A percentile compares a stretch with the other conserved stretches of the same genome.
These are phyloP conservation scores for Hippocampus guttulatus DNA, from an alignment of 2,113 vertebrate species.

Conservation along the genomic window DNA sequence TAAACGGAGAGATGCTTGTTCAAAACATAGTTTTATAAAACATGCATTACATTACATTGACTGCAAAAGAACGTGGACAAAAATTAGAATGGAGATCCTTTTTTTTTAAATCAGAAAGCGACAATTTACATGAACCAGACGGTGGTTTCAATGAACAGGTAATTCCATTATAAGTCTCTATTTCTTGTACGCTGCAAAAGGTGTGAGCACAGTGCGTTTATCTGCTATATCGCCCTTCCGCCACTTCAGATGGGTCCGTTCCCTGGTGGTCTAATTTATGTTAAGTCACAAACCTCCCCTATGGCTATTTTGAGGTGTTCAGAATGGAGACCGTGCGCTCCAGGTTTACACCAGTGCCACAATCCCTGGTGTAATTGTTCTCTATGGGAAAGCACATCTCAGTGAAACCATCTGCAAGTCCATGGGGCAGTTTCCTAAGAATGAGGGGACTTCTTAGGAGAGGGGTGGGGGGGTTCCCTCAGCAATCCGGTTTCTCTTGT, in stretches of 20 bases:
- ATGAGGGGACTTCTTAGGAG: conserved; percentile 73
- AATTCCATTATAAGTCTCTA: conserved; percentile 21
- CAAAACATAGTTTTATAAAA: neutral
- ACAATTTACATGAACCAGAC: neutral
- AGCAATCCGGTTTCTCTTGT: conserved; percentile 74
- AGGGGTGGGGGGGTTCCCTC: conserved; percentile 56
- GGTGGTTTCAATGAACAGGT: neutral
- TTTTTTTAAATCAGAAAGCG: neutral
- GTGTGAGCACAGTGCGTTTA: conserved; percentile 56
- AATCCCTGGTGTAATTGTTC: conserved; percentile 78
- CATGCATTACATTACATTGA: neutral
- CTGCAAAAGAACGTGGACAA: neutral
- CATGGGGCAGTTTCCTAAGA: conserved; percentile 76
- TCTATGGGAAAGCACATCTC: conserved; percentile 75
- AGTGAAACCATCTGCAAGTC: conserved; percentile 79
- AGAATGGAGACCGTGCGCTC: conserved; percentile 70
- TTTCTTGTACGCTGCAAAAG: conserved; percentile 31
- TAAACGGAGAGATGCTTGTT: neutral
- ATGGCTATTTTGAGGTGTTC: conserved; percentile 78
- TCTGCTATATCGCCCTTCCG: conserved; percentile 69
- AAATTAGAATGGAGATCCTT: neutral
- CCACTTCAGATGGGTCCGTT: conserved; percentile 70
- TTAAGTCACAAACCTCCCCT: conserved; percentile 80
- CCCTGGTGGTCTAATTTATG: conserved; percentile 85
- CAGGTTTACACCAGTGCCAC: conserved; percentile 70